Percentiles rank a stretch among this genome's conserved stretches.
phyloP scores from a whole-genome alignment of 1,140 invertebrate species.

The Pachyrhynchus sulphureomaculatus region DNA sequence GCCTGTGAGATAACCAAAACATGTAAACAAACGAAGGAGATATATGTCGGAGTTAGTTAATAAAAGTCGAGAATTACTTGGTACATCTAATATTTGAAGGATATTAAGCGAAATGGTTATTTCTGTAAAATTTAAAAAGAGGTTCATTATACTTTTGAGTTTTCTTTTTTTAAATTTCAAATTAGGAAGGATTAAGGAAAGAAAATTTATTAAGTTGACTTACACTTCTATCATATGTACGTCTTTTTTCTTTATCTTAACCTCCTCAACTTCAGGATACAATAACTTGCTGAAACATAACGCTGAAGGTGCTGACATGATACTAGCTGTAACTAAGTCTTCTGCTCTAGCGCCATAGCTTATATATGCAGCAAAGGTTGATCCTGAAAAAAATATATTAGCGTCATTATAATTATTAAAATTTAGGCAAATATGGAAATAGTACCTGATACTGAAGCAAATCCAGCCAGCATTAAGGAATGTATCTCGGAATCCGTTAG shows the following conservation, averaged over 20 bases:
- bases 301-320: conserved; percentile 94
- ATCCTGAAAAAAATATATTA: conserved; percentile 56
- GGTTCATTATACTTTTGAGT: too few species aligned
- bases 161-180: too few species aligned
- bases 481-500: conserved; percentile 91
- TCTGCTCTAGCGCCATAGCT: conserved; percentile 82
- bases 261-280: conserved; percentile 84
- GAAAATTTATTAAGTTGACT: neutral
- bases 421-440: too few species aligned
- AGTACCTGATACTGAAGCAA: conserved; percentile 90
- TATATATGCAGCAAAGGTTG: conserved; percentile 90
- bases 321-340: conserved; percentile 83
- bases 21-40: too few species aligned
- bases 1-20: too few species aligned
- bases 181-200: too few species aligned
- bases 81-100: too few species aligned
- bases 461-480: conserved; percentile 90
- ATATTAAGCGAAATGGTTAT: too few species aligned
- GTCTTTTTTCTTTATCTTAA: conserved; percentile 65
- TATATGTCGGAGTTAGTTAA: too few species aligned
- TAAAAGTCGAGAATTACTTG: too few species aligned
- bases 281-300: conserved; percentile 87
- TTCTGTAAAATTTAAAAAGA: too few species aligned
- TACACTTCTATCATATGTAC: conserved; percentile 35
- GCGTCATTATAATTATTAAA: neutral